A percentile compares a stretch with the other conserved stretches of the same genome.
phyloP scores from a whole-genome alignment of 2,797 vertebrate species.

The Xiphophorus birchmanni region DNA sequence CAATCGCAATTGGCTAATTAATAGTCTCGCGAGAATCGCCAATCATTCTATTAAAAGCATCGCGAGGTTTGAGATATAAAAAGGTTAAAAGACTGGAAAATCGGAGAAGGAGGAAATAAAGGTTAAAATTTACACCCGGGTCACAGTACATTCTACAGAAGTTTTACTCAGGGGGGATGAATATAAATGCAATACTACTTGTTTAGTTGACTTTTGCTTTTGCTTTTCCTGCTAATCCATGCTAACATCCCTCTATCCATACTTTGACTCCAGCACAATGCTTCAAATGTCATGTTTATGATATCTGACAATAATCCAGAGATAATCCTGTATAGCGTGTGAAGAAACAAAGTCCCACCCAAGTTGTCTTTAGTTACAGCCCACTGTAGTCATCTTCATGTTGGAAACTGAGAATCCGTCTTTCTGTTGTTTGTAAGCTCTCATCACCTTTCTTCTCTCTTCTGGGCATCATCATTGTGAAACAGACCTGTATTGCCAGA shows the following conservation, averaged over 20 bases:
- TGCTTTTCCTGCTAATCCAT: not conserved
- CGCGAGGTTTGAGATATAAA: no score
- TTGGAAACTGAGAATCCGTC: slow-evolving; percentile 68
- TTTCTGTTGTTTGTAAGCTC: slow-evolving; percentile 50
- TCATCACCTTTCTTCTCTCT: slow-evolving; percentile 55
- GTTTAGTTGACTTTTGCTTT: not conserved
- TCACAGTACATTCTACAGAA: not conserved
- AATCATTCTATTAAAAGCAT: no score
- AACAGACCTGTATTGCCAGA: slow-evolving; percentile 54
- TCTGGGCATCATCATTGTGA: slow-evolving; percentile 59
- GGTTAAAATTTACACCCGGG: no score
- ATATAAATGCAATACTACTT: not conserved
- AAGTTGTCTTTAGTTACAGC: slow-evolving; percentile 70
- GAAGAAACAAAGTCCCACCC: slow-evolving; percentile 37
- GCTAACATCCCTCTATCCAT: not conserved
- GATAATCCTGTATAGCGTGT: slow-evolving; percentile 47
- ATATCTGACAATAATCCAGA: slow-evolving; percentile 8
- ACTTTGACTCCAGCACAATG: not conserved
- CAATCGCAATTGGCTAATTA: no score
- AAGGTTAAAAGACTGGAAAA: no score
- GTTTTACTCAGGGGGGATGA: not conserved
- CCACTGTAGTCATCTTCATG: slow-evolving; percentile 49
- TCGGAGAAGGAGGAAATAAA: no score
- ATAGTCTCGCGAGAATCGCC: no score
- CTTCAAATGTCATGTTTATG: not conserved